Evolutionary conservation across 2,888 invertebrate genomes (phyloP), one percentile per base, ranked within the genome.

Genomic region (Phasia obesa): DNA sequence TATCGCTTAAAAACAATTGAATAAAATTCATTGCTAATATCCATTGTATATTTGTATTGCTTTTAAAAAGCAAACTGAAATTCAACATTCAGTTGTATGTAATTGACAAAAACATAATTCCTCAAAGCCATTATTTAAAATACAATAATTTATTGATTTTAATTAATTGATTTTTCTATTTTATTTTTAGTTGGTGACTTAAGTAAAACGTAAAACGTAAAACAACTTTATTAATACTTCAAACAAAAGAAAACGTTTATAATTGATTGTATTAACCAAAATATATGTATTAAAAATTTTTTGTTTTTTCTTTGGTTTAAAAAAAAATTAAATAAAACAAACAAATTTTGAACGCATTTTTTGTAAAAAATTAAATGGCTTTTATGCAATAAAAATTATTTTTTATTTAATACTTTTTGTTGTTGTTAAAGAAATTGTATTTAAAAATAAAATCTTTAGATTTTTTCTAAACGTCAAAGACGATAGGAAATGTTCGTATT

Each of bases 101-200:
- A n/a, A n/a, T n/a, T n/a, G n/a, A n/a, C n/a, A n/a, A n/a, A n/a
- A n/a, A n/a, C n/a, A n/a, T n/a, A n/a, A n/a, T n/a, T n/a, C n/a
- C n/a, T 47, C 6, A n/a, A 23, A 9, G 13, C 9, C 17, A 19
- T 11, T 3, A 19, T 17, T 15, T 55, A 69, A 44, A 13, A 38
- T 13, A n/a, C n/a, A 57, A 23, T 51, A 57, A 38, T 49, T n/a
- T 47, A 60, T 51, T 70, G 9, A 4, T 71, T 65, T 71, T 62
- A 55, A 62, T 62, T 60, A 47, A 73, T 75, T 53, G 2, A 35
- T 53, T 69, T 60, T 62, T 75, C 38, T 71, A 60, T 79, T 80
- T 64, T 78, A 71, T 80, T 76, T 81, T 53, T 81, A 84, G 77
- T 78, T 77, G 81, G 69, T 64, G 81, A 84, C 74, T 74, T 84